Conservation (phyloP, 2,797 vertebrate species). For the Rhincodon typus region DNA sequence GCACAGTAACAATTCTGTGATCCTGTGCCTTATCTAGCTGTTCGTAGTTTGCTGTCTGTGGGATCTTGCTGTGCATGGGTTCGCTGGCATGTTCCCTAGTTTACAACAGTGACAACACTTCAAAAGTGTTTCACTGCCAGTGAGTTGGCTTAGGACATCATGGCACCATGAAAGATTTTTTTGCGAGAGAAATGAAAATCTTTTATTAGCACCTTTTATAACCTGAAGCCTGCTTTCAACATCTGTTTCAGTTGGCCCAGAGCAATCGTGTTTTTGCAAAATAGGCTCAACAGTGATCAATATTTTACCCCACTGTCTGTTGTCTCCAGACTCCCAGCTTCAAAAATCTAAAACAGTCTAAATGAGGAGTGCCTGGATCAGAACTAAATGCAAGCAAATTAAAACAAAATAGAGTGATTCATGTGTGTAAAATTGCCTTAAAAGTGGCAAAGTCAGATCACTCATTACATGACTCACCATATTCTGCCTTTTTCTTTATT, state of each 20-base stretch:
- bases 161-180: not conserved
- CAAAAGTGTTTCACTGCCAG: not conserved
- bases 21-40: too few relatives aligned
- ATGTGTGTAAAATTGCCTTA: not conserved
- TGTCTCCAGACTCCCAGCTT: not conserved
- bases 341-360: not conserved
- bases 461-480: conserved; percentile 9
- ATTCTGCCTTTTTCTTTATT: conserved; percentile 4
- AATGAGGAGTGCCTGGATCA: not conserved
- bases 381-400: not conserved
- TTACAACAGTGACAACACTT: not conserved
- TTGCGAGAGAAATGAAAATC: too few relatives aligned
- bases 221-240: not conserved
- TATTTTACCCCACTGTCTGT: not conserved
- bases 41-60: not conserved
- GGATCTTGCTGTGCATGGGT: not conserved
- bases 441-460: not conserved
- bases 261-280: not conserved
- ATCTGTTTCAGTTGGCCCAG: not conserved
- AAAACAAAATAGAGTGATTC: not conserved
- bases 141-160: too few relatives aligned
- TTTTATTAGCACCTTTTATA: not conserved
- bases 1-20: too few relatives aligned
- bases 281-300: not conserved
- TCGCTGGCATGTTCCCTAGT: not conserved